Percentiles rank a stretch among this genome's conserved stretches.
Evolutionary conservation across 2,797 vertebrate species (phyloP).

Genomic region (Melanotaenia nigrans): DNA sequence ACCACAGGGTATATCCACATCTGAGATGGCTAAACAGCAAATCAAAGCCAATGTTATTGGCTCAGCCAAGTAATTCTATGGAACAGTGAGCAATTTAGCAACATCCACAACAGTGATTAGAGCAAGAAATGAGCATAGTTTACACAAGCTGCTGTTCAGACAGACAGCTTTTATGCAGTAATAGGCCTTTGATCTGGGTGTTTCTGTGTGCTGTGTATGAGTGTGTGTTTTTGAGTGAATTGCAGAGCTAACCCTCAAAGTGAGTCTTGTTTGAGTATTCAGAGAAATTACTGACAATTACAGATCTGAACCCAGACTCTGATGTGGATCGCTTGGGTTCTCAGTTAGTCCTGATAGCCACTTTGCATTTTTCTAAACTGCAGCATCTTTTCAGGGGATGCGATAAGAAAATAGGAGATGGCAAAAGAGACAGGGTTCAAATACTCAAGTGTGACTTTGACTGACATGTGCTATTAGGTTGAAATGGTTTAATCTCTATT

Average conservation of each 20-base stretch:
- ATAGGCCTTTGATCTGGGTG: slow-evolving; percentile 60
- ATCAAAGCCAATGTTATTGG: slow-evolving; percentile 67
- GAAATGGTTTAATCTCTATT: slow-evolving; percentile 78
- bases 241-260: slow-evolving; percentile 42
- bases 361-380: slow-evolving; percentile 32
- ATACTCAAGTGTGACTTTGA: slow-evolving; percentile 66
- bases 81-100: slow-evolving; percentile 57
- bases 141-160: slow-evolving; percentile 48
- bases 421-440: slow-evolving; percentile 20
- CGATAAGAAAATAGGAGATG: slow-evolving; percentile 40
- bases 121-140: slow-evolving; percentile 58
- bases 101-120: slow-evolving; percentile 74
- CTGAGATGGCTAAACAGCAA: slow-evolving; percentile 60
- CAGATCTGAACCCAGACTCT: slow-evolving; percentile 25
- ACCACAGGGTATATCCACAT: slow-evolving; percentile 70
- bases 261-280: slow-evolving; percentile 34
- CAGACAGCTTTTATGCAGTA: slow-evolving; percentile 48
- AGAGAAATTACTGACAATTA: slow-evolving; percentile 43
- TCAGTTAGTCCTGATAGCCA: background rate
- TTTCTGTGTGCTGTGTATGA: slow-evolving; percentile 22
- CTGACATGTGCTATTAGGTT: slow-evolving; percentile 75
- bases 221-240: slow-evolving; percentile 20
- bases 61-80: slow-evolving; percentile 56
- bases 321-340: slow-evolving; percentile 27
- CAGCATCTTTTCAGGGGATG: slow-evolving; percentile 19